These are phyloP conservation scores for Propithecus deckenii DNA, from an alignment of 2,797 vertebrate genomes.

Conservation along the genomic window DNA sequence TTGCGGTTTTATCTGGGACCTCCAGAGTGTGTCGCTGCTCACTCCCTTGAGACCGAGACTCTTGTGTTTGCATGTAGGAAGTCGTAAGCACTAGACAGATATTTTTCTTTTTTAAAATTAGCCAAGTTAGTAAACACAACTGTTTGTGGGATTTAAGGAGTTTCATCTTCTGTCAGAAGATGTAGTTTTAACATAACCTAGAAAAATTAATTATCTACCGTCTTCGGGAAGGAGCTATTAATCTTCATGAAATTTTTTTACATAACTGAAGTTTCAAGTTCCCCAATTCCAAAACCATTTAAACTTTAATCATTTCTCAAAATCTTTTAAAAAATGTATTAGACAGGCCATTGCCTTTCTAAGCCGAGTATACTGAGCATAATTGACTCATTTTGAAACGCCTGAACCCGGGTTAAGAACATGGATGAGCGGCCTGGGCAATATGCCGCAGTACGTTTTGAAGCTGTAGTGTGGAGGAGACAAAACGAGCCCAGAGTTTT, in stretches of 20 bases:
- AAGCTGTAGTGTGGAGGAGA: background rate
- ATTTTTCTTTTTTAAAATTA: slow-evolving; percentile 20
- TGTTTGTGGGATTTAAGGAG: background rate
- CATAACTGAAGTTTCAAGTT: background rate
- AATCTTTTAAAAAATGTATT: slow-evolving; percentile 34
- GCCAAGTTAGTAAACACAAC: background rate
- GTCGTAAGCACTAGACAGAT: background rate
- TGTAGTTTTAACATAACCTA: background rate
- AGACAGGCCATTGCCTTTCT: background rate
- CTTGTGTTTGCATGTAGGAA: background rate
- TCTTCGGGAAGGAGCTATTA: background rate
- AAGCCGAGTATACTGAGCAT: background rate
- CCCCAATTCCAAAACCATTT: slow-evolving; percentile 34
- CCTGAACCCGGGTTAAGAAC: background rate
- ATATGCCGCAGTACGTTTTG: background rate
- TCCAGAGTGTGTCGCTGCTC: background rate
- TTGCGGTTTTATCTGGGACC: background rate
- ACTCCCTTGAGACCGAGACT: background rate
- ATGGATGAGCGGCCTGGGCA: background rate
- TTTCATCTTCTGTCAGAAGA: background rate
- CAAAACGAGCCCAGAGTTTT: background rate
- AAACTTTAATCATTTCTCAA: slow-evolving; percentile 40
- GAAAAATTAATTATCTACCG: slow-evolving; percentile 1
- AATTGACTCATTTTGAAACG: background rate
- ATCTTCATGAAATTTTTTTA: background rate